A percentile compares a stretch with the other conserved stretches of the same genome.
Evolutionary conservation across 30 jellyfish, hydroid and myxozoan species (phyloP).

Genomic region (Phacellophora camtschatica): DNA sequence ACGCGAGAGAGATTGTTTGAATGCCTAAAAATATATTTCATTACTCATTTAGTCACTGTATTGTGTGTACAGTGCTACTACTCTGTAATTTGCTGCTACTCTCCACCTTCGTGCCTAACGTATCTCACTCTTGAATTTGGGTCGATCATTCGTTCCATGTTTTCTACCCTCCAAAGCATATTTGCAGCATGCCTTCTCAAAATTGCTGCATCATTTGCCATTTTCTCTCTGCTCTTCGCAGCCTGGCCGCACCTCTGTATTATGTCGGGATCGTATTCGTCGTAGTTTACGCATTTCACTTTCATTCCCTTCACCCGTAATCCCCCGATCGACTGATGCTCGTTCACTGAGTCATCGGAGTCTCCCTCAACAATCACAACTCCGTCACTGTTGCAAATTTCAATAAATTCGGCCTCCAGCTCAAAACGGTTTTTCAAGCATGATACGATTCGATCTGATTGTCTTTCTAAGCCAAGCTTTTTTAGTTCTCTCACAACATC

Average conservation of each 20-base stretch:
- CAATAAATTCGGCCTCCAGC: conserved; percentile 52
- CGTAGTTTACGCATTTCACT: conserved; percentile 37
- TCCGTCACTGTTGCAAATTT: conserved; percentile 53
- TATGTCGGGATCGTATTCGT: conserved; percentile 75
- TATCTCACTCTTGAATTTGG: conserved; percentile 77
- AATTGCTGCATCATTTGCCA: conserved; percentile 73
- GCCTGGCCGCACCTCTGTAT: conserved; percentile 44
- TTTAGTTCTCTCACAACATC: conserved; percentile 55
- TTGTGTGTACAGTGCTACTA: too few species aligned
- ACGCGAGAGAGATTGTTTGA: too few species aligned
- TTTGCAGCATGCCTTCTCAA: conserved; percentile 70
- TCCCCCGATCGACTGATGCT: conserved; percentile 73
- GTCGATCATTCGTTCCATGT: conserved; percentile 78
- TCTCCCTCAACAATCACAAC: conserved; percentile 55
- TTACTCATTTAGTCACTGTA: too few species aligned
- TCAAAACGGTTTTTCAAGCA: conserved; percentile 54
- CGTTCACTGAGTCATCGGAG: conserved; percentile 2
- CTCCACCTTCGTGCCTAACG: conserved; percentile 52
- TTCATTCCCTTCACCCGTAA: conserved; percentile 63
- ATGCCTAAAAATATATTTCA: too few species aligned
- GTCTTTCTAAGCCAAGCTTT: conserved; percentile 33
- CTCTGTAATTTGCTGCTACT: neutral
- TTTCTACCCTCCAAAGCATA: conserved; percentile 70
- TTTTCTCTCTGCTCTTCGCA: conserved; percentile 39
- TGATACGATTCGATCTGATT: conserved; percentile 27